These are phyloP conservation scores for Alauda arvensis DNA, from an alignment of 2,797 vertebrate genomes.

Conservation along the genomic window DNA sequence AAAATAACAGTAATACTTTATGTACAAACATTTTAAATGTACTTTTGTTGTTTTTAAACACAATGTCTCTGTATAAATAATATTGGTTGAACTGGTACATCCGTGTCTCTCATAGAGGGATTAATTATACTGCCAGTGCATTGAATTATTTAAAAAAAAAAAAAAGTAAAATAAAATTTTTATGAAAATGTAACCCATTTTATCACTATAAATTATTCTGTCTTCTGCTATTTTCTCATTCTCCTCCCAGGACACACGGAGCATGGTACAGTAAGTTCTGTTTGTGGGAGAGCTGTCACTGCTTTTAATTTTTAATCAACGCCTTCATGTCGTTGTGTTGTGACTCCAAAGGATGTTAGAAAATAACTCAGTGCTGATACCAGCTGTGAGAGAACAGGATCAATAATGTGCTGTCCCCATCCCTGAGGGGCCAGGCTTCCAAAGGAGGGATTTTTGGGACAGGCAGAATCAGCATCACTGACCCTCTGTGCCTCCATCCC, in stretches of 20 bases:
- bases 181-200: constrained; percentile 73
- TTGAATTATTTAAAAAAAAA: constrained; percentile 79
- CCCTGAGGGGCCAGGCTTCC: neutral
- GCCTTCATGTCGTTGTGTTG: constrained; percentile 2
- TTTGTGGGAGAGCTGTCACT: constrained; percentile 35
- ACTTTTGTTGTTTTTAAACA: constrained; percentile 94
- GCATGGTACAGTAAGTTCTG: constrained; percentile 29
- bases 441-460: neutral
- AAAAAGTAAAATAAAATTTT: constrained; percentile 81
- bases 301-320: constrained; percentile 61
- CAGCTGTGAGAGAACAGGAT: neutral
- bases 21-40: constrained; percentile 90
- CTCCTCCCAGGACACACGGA: constrained; percentile 1
- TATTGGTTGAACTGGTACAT: constrained; percentile 83
- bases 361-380: neutral
- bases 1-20: constrained; percentile 86
- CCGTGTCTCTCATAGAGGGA: constrained; percentile 76
- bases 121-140: constrained; percentile 77
- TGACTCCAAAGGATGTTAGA: neutral
- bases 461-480: neutral
- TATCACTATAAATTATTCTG: constrained; percentile 62
- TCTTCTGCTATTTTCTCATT: constrained; percentile 48
- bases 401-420: neutral
- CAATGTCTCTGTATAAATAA: constrained; percentile 92
- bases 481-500: neutral